A percentile compares a stretch with the other conserved stretches of the same genome.
phyloP scores from a whole-genome alignment of 2,113 vertebrate species.

The Ammodytes marinus region DNA sequence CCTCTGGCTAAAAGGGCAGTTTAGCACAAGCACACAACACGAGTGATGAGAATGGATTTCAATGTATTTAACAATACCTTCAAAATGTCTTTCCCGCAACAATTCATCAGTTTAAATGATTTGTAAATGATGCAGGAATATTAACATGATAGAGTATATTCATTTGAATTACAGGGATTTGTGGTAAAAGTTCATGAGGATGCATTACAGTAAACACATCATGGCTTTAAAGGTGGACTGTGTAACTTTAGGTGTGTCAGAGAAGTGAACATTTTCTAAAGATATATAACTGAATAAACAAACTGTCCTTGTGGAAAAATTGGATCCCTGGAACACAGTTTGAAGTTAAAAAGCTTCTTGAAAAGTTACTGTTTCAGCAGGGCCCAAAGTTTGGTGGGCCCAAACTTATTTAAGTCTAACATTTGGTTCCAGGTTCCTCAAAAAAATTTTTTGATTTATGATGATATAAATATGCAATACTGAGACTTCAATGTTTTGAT shows the following conservation, averaged over 20 bases:
- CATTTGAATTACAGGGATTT: constrained; percentile 4
- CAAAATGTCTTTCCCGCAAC: not conserved
- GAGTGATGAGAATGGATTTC: constrained; percentile 18
- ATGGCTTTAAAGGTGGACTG: not conserved
- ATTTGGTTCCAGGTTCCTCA: no score
- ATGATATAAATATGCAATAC: no score
- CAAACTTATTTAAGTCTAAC: no score
- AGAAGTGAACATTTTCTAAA: no score
- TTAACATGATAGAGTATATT: not conserved
- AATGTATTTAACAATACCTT: not conserved
- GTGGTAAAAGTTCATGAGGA: not conserved
- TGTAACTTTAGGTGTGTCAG: no score
- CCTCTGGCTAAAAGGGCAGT: constrained; percentile 3
- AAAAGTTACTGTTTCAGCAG: no score
- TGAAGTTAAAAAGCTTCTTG: no score
- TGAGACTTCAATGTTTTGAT: not conserved
- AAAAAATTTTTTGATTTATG: no score
- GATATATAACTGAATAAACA: no score
- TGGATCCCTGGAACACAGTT: no score
- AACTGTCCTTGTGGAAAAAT: no score
- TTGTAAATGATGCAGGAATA: not conserved
- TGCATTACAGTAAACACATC: not conserved
- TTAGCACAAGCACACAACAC: constrained; percentile 8
- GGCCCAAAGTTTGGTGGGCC: no score
- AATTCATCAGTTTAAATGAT: not conserved